These are phyloP conservation scores for Stomatorhinus ivindoensis DNA, from an alignment of 2,113 vertebrate genomes.

Conservation along the genomic window DNA sequence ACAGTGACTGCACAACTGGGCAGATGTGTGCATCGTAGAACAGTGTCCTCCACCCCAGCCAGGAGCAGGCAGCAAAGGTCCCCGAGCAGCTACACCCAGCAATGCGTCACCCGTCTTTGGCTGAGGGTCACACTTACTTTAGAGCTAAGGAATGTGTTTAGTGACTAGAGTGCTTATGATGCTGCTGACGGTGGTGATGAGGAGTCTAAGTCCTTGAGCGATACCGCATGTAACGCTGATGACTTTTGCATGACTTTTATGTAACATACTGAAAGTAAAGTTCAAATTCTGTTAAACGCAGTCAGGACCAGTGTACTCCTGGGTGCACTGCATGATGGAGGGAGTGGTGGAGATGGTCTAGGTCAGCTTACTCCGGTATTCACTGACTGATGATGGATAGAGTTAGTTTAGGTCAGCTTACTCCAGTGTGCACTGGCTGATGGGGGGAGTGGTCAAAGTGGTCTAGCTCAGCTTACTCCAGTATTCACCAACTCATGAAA, in stretches of 20 bases:
- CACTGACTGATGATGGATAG: background rate
- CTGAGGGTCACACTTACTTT: background rate
- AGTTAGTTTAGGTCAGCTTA: background rate
- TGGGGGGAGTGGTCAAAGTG: background rate
- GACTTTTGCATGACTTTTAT: background rate
- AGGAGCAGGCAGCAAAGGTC: background rate
- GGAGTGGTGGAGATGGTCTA: background rate
- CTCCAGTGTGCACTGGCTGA: background rate
- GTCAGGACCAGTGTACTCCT: background rate
- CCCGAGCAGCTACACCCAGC: background rate
- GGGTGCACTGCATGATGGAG: background rate
- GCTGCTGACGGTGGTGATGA: background rate
- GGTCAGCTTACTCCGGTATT: background rate
- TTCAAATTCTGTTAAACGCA: background rate
- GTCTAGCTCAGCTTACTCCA: background rate
- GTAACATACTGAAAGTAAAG: background rate
- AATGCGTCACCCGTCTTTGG: background rate
- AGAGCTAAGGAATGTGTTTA: background rate
- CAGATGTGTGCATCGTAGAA: background rate
- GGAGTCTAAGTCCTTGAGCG: background rate
- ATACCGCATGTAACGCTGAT: background rate
- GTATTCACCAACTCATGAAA: background rate
- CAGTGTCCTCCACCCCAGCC: background rate
- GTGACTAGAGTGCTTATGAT: background rate
- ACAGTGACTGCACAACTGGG: background rate